These are phyloP conservation scores for Eupsittula cactorum DNA, from an alignment of 2,113 vertebrate species.

Conservation along the genomic window DNA sequence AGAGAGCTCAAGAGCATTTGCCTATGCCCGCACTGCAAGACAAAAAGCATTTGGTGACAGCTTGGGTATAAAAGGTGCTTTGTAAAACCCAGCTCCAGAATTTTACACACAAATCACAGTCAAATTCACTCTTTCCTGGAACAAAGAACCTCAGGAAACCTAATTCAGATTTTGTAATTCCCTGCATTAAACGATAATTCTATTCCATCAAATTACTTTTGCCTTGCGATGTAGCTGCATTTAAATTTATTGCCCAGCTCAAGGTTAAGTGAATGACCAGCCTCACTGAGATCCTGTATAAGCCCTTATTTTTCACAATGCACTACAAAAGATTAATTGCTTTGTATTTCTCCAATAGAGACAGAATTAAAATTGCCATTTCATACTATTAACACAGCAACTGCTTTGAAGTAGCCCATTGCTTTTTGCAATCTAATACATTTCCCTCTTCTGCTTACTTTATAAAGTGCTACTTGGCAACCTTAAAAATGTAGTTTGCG, in stretches of 20 bases:
- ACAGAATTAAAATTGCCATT: constrained; percentile 7
- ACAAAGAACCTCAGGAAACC: constrained; percentile 3
- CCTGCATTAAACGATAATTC: constrained; percentile 38
- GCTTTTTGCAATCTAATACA: neutral
- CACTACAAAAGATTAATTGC: constrained; percentile 35
- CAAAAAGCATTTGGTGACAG: neutral
- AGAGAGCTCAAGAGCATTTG: neutral
- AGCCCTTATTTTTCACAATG: constrained; percentile 22
- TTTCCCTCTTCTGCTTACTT: neutral
- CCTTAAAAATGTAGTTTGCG: neutral
- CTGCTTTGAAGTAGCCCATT: neutral
- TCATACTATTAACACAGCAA: constrained; percentile 3
- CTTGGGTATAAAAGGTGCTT: neutral
- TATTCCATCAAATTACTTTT: constrained; percentile 35
- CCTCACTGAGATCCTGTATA: constrained; percentile 4
- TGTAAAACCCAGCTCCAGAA: neutral
- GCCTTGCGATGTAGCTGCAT: neutral
- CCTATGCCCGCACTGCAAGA: neutral
- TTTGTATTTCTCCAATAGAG: constrained; percentile 28
- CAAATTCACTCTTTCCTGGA: neutral
- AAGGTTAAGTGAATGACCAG: constrained; percentile 54
- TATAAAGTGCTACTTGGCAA: neutral
- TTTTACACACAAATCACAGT: neutral
- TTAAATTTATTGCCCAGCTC: constrained; percentile 37
- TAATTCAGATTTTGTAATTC: constrained; percentile 33